Base-by-base conservation (phyloP, 2,113 vertebrate genomes). In the Madoqua kirkii region DNA sequence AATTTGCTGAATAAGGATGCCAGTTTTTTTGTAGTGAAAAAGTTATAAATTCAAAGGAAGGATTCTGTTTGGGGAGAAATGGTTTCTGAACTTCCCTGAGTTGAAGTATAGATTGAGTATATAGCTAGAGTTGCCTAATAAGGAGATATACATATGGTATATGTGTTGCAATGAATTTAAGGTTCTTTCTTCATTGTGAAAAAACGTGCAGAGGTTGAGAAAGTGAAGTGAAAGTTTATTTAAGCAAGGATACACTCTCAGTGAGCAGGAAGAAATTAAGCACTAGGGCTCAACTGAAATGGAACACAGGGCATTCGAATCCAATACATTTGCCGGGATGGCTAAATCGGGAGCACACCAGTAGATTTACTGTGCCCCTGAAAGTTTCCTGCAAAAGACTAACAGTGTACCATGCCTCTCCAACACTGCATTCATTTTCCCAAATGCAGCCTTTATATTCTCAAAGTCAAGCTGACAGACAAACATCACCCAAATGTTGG, bases 401-500 rank as follows among this genome's bases (percentile, higher is more conserved):
- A 86, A 89, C 15, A 25, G 71, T n/a, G 6, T 19, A n/a, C 16
- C 12, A 45, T 59, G 15, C 95, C 74, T 87, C 67, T 74, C 55
- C 15, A 62, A 12, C 14, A 89, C 7, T 55, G 71, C 6, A 48
- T 82, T 84, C 25, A 40, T 95, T 92, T 95, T 89, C 45, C 27
- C n/a, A 64, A 79, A 88, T 60, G 19, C n/a, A 71, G 90, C 62
- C 71, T 92, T 57, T 50, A 40, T 52, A 79, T 33, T 94, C 81
- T 94, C 57, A 87, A 97, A 94, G 84, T 93, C 76, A 81, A 97
- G 52, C 52, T 54, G 36, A 94, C 6, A 93, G 55, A 91, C 5
- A 95, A 74, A 92, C 7, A 84, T 74, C 50, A 90, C 71, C 23
- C 45, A 78, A 92, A 82, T 92, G 40, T 17, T 93, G 48, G 36